Evolutionary conservation across 2,888 invertebrate species (phyloP), one percentile per base, ranked within the genome.

Genomic region (Athalia rosae): DNA sequence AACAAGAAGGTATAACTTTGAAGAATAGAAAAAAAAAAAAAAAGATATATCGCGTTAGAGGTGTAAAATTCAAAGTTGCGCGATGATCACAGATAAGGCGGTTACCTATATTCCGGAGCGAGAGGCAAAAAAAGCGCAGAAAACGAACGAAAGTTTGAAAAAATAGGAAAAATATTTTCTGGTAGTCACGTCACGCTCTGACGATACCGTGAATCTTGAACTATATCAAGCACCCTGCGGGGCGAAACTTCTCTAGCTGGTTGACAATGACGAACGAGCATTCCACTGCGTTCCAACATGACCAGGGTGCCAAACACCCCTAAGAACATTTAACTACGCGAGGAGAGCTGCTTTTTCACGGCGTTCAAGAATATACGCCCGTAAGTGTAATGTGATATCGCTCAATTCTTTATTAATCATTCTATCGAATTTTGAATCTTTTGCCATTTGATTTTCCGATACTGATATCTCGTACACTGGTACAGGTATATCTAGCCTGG

Each of bases 171-270:
- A 13, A 61, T 61, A 15, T 58, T 58, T 58, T 45, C 64, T n/a
- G 56, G 71, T 58, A 71, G 45, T 56, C 71, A 58, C 58, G 71
- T 71, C 71, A 71, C 71, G 71, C 58, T 71, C 71, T 71, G 56
- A 58, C 71, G 71, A 71, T 71, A 58, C 56, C 71, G 56, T 71
- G 56, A 58, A 56, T 71, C 56, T 71, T 71, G 56, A 71, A 71
- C 71, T 71, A 71, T 58, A 71, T 71, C 71, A 71, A 71, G 71
- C 71, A 58, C 71, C 71, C 71, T 71, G 71, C 71, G 58, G 71
- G 56, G 71, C 58, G 56, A 58, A 71, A 71, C 71, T 71, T 71
- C 71, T 71, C 45, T 45, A 50, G 53, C 28, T 58, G 71, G 71
- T 71, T 71, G 71, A 71, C 71, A 71, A 71, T 71, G 71, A 71